These are phyloP conservation scores for Portevinia maculata DNA, from an alignment of 2,888 invertebrate genomes.

Conservation along the genomic window DNA sequence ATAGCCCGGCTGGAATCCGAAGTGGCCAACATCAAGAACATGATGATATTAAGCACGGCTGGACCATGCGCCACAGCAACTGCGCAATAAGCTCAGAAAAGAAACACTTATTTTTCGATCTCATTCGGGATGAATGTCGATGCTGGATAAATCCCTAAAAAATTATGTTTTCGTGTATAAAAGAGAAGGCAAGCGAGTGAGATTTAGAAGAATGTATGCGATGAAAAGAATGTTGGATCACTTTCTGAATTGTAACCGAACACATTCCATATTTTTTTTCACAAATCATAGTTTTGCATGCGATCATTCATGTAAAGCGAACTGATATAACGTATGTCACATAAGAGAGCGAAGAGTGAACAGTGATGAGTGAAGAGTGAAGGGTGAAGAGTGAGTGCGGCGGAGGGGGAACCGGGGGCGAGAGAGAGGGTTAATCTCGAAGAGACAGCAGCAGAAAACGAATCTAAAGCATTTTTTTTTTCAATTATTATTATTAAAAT, in stretches of 20 bases:
- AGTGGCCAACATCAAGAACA: constrained; percentile 93
- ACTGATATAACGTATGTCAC: constrained; percentile 15
- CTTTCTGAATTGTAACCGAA: constrained; percentile 9
- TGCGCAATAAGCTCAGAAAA: constrained; percentile 37
- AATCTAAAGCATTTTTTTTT: neutral
- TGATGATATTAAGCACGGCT: constrained; percentile 86
- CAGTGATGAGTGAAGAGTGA: too few relatives aligned
- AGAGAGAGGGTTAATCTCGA: constrained; percentile 9
- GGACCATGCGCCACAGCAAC: constrained; percentile 74
- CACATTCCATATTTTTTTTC: constrained; percentile 26
- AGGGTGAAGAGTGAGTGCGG: too few relatives aligned
- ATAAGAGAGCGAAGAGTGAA: neutral
- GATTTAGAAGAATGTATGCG: constrained; percentile 11
- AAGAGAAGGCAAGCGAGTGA: neutral
- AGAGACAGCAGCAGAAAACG: constrained; percentile 9
- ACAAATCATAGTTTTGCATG: constrained; percentile 14
- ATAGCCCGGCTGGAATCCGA: constrained; percentile 94
- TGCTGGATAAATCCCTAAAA: constrained; percentile 2
- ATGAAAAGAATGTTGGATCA: constrained; percentile 6
- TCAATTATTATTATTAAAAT: neutral
- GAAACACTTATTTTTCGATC: constrained; percentile 40
- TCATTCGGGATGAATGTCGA: constrained; percentile 40
- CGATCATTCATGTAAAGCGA: constrained; percentile 7
- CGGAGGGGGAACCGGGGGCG: too few relatives aligned
- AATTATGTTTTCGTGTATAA: neutral